Conservation (phyloP, 2,797 vertebrate genomes). For the Bradypodion ventrale region DNA sequence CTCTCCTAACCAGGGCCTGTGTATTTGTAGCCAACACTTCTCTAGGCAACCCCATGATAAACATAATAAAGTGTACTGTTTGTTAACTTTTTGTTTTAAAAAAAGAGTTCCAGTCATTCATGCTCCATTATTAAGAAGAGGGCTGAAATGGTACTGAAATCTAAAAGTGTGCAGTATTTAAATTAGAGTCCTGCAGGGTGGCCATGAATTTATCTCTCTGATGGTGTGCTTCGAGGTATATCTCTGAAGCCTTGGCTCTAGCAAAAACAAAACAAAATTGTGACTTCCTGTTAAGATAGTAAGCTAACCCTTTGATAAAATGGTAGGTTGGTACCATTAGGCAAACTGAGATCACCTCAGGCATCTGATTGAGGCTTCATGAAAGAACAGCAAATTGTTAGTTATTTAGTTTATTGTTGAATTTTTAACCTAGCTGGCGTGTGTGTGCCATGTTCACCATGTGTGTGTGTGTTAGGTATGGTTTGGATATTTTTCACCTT, state of each 20-base stretch:
- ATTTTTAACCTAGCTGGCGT: not conserved
- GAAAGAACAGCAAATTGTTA: not conserved
- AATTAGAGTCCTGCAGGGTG: conserved; percentile 39
- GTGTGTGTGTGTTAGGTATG: too few relatives aligned
- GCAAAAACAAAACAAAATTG: not conserved
- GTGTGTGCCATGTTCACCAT: too few relatives aligned
- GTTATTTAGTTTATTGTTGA: too few relatives aligned
- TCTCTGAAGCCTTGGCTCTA: not conserved
- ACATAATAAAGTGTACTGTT: not conserved
- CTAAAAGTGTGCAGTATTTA: conserved; percentile 36
- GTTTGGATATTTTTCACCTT: not conserved
- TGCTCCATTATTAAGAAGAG: conserved; percentile 33
- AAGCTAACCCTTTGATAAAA: too few relatives aligned
- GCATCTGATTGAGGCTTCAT: not conserved
- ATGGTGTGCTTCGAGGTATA: not conserved
- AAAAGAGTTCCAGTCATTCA: conserved; percentile 47
- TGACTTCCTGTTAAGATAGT: conserved; percentile 11
- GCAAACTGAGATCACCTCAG: not conserved
- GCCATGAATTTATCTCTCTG: conserved; percentile 20
- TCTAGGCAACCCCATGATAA: conserved; percentile 15
- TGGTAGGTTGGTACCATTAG: not conserved
- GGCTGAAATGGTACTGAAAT: conserved; percentile 39
- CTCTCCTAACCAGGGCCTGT: conserved; percentile 16
- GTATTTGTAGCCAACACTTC: not conserved
- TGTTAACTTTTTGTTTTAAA: not conserved